Conservation (phyloP, 2,797 vertebrate genomes). For the Hyperoplus immaculatus region DNA sequence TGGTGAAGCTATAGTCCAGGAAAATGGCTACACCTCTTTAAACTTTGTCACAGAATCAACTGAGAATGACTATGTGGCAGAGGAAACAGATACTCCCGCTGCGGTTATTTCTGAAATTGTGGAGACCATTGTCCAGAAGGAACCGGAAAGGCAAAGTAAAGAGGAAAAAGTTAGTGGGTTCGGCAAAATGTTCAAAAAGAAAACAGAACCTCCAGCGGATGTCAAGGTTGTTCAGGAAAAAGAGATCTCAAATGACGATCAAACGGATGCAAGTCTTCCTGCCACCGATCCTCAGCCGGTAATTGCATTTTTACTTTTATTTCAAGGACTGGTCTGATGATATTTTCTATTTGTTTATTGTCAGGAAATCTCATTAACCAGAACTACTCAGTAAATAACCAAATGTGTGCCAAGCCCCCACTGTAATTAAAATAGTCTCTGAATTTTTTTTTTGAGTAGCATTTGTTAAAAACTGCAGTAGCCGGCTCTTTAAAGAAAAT, state of each 20-base stretch:
- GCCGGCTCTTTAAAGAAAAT: neutral
- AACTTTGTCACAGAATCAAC: conserved; percentile 57
- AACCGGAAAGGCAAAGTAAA: conserved; percentile 44
- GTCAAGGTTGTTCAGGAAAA: conserved; percentile 32
- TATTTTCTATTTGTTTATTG: neutral
- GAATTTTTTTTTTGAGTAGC: neutral
- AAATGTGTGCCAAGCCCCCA: neutral
- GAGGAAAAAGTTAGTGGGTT: conserved; percentile 74
- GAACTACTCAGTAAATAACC: neutral
- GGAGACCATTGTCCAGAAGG: conserved; percentile 33
- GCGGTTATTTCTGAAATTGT: conserved; percentile 58
- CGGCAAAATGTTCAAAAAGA: conserved; percentile 88
- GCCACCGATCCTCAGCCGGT: conserved; percentile 53
- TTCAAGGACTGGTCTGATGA: neutral
- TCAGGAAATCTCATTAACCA: neutral
- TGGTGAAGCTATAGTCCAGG: conserved; percentile 56
- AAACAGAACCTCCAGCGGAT: conserved; percentile 57
- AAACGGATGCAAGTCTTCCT: conserved; percentile 49
- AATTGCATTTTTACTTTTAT: conserved; percentile 48
- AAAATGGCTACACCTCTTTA: conserved; percentile 76
- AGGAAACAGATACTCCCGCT: no score
- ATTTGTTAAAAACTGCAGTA: neutral
- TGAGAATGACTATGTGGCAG: no score
- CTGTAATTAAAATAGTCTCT: neutral
- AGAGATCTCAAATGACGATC: conserved; percentile 39